Evolutionary conservation across 1,140 invertebrate genomes (phyloP), one percentile per base, ranked within the genome.

Genomic region (Zaprionus camerounensis): DNA sequence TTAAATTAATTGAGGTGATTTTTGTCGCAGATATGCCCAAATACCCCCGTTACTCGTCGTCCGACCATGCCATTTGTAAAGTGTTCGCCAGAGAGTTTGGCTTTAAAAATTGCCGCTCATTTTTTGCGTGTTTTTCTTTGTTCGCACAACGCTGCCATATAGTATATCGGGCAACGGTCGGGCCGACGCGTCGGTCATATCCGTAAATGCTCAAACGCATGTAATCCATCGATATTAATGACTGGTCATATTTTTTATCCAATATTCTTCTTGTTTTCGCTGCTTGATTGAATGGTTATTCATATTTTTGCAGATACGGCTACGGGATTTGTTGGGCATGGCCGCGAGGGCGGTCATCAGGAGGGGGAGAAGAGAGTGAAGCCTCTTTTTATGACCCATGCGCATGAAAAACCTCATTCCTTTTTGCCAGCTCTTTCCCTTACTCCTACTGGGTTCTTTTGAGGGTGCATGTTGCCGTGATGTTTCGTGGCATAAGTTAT

Each of bases 1-100:
- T 88, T 90, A 88, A 88, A 88, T 88, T 90, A 90, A 88, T 88
- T 88, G 81, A 88, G 85, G 81, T 90, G 85, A 88, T 88, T 90
- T 87, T 81, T 88, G 85, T 90, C 85, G 68, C 82, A 78, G 76
- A 82, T 71, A 81, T 56, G 28, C 49, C 28, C 53, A 20, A 53
- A 26, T 44, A 44, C 36, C 57, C 22, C 80, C 78, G 73, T 83
- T 65, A 67, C 77, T 44, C 71, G 49, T 24, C 46, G 3, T 7
- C 11, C 20, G 20, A 9, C 11, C 46, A 24, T 4, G 41, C 78
- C 82, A 86, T 86, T 86, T 86, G 83, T 86, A 80, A 86, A 86
- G 56, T 77, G 81, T 78, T 71, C 31, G 26, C 26, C 53, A 26
- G 61, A 61, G 46, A 67, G 15, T 73, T 69, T 49, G 72, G 80